phyloP scores from a whole-genome alignment of 1,140 invertebrate species.

The Delia radicum region DNA sequence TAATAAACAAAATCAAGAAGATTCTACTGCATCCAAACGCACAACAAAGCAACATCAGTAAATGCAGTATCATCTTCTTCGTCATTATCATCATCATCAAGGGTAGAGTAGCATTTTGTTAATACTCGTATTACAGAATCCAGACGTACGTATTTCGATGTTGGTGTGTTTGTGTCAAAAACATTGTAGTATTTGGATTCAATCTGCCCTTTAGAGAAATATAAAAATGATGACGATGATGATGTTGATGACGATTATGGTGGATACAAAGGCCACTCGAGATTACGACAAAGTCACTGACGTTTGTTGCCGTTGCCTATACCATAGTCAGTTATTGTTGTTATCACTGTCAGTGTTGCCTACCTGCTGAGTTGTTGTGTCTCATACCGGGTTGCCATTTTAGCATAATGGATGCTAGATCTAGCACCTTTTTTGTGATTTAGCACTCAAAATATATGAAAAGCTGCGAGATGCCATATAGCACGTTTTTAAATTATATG shows the following conservation, averaged over 20 bases:
- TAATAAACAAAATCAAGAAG: background rate
- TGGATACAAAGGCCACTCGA: background rate
- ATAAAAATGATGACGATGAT: background rate
- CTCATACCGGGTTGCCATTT: background rate
- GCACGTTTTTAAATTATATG: too few relatives aligned
- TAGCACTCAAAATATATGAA: too few relatives aligned
- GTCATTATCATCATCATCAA: too few relatives aligned
- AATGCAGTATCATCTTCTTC: background rate
- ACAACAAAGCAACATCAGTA: background rate
- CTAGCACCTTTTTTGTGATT: too few relatives aligned
- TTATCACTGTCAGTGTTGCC: background rate
- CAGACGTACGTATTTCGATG: background rate
- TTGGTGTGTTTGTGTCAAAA: background rate
- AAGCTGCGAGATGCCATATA: too few relatives aligned
- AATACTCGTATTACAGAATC: background rate
- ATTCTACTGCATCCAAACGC: background rate
- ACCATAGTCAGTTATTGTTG: background rate
- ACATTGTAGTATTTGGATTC: background rate
- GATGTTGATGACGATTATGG: background rate
- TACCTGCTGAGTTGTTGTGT: slow-evolving; percentile 3
- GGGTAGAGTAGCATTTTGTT: background rate
- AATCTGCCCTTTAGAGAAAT: background rate
- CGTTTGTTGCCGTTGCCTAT: background rate
- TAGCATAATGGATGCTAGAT: too few relatives aligned
- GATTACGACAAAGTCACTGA: background rate